Evolutionary conservation across 2,797 vertebrate genomes (phyloP), one percentile per base, ranked within the genome.

Genomic region (Sylvilagus floridanus): DNA sequence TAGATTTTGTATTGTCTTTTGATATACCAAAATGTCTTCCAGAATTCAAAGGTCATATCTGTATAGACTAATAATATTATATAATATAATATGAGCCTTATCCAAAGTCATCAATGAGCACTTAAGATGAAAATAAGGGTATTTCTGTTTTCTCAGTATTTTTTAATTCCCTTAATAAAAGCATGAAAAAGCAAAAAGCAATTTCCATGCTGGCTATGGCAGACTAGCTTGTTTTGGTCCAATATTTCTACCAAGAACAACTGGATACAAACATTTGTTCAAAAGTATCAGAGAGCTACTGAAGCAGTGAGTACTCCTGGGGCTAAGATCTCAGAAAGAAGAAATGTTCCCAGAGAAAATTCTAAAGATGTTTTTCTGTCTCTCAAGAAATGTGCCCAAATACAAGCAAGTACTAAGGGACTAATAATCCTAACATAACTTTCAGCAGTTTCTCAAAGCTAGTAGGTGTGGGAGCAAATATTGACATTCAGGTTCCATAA

Each of bases 401-500:
- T 68, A 47, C 84, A 62, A 90, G 47, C 12, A 21, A 35, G 13
- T 77, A 92, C 21, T 76, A 95, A 91, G 57, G 72, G 24, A 82
- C 69, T 91, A 88, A 78, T 66, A 95, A 93, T 69, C 14, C 73
- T 52, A 96, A 79, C 7, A 77, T 66, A 92, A 77, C 57, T 84
- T 90, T 92, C 22, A 92, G 69, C 7, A 90, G 10, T 66, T 73
- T 95, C 85, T 95, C 68, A 95, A 77, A 94, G 26, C 85, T 62
- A 35, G 28, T 93, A 28, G 4, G 24, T 83, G 1, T 90, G 42
- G 87, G 17, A 90, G 22, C 37, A 88, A 96, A 92, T 88, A 69
- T 5, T 83, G 75, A 90, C 37, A 86, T 84, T 87, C 17, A 54
- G 13, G 32, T 50, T 26, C 52, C 68, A 47, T 19, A 76, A 73